Evolutionary conservation across 2,113 vertebrate genomes (phyloP).

Genomic region (Murina feae): DNA sequence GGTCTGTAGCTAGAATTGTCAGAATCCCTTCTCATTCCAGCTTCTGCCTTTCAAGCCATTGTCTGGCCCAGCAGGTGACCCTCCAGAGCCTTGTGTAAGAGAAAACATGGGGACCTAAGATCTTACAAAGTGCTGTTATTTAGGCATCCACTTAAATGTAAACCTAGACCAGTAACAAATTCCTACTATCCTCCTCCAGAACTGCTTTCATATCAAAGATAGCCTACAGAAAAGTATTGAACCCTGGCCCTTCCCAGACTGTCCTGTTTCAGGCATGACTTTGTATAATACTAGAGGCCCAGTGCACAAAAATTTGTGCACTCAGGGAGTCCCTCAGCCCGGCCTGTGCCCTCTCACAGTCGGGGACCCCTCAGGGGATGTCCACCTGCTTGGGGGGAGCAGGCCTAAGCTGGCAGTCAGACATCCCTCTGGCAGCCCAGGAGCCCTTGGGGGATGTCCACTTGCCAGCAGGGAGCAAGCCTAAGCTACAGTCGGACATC

Average conservation of each 20-base stretch:
- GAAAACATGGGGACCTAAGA: background rate
- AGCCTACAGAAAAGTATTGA: background rate
- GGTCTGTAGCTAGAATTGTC: background rate
- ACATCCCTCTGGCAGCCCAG: too few species aligned
- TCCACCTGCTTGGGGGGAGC: too few species aligned
- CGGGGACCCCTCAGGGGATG: too few species aligned
- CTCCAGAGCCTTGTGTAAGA: background rate
- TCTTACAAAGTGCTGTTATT: background rate
- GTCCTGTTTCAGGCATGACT: background rate
- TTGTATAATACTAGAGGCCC: background rate
- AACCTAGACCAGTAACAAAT: background rate
- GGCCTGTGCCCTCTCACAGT: too few species aligned
- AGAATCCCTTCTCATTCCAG: background rate
- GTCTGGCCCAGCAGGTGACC: background rate
- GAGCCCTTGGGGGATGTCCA: too few species aligned
- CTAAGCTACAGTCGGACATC: too few species aligned
- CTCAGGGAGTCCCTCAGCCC: too few species aligned
- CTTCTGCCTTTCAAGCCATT: background rate
- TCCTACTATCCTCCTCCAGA: background rate
- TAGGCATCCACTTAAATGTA: background rate
- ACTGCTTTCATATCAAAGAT: background rate
- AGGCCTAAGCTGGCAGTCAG: too few species aligned
- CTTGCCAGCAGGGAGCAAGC: too few species aligned
- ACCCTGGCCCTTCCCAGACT: background rate
- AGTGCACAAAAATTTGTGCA: too few species aligned